Base-by-base conservation (phyloP, 2,888 invertebrate genomes). In the Plusia festucae region DNA sequence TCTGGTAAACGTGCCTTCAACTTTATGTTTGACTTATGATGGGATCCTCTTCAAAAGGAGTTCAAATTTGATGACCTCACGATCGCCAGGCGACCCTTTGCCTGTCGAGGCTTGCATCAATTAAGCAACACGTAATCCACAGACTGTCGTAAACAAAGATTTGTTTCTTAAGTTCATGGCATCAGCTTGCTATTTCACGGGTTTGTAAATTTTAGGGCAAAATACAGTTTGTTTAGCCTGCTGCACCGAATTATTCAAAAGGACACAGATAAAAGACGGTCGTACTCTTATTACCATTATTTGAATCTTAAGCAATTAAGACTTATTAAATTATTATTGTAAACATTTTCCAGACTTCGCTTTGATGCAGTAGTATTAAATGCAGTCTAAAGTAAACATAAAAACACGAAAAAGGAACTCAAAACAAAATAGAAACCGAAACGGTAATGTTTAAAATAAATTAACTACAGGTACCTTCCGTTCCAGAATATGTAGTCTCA, bases 81-180 rank as follows among this genome's bases (percentile, higher is more conserved):
- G 40, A 40, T 40, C 40, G n/a, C n/a, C 40, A 40, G 40, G n/a
- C 40, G n/a, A n/a, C 40, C n/a, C 40, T 40, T 40, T 40, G 40
- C n/a, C 40, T 40, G 40, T 40, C 40, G 40, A 40, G 1, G 40
- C n/a, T n/a, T n/a, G n/a, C n/a, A n/a, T 40, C 40, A n/a, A 40
- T 40, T 7, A n/a, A n/a, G 4, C 40, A n/a, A n/a, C 40, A 40
- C 40, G 40, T 40, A 40, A 40, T n/a, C 40, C 40, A 40, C 40
- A 40, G 40, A 40, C 40, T n/a, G n/a, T 40, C 40, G 40, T n/a
- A 40, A 40, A 40, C 40, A 40, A 40, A 6, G n/a, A n/a, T 40
- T 40, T 40, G 40, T 40, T 40, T 40, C 40, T 40, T 15, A n/a
- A n/a, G n/a, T 5, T 15, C n/a, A 40, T n/a, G n/a, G n/a, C 15